These are phyloP conservation scores for Noctuana brunneofusca DNA, from an alignment of 2,888 invertebrate genomes.

Conservation along the genomic window DNA sequence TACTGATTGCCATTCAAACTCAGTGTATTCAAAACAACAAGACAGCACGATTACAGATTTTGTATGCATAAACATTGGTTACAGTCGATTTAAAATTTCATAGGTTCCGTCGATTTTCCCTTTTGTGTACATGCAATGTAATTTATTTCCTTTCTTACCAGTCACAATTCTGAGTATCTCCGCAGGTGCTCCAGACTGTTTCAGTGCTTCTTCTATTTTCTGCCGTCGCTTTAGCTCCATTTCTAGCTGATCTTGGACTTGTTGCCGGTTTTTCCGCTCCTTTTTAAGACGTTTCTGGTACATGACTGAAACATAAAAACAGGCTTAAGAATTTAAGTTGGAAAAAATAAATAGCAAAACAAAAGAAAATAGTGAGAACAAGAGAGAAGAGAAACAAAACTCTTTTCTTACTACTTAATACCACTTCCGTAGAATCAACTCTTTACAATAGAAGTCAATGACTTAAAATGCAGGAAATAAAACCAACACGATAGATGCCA, in stretches of 20 bases:
- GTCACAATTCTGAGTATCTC: slow-evolving; percentile 91
- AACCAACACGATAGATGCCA: background rate
- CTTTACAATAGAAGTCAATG: background rate
- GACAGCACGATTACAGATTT: slow-evolving; percentile 24
- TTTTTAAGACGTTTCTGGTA: slow-evolving; percentile 95
- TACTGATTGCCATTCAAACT: slow-evolving; percentile 61
- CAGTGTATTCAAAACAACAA: slow-evolving; percentile 26
- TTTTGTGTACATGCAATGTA: background rate
- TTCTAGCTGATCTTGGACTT: slow-evolving; percentile 93
- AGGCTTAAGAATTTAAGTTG: background rate
- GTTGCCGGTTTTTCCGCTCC: slow-evolving; percentile 91
- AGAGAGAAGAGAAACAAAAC: background rate
- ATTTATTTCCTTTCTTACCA: slow-evolving; percentile 76
- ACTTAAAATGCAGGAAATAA: slow-evolving; percentile 1
- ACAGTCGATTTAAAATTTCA: slow-evolving; percentile 25
- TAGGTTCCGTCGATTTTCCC: background rate
- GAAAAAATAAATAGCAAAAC: background rate
- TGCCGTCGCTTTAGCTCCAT: slow-evolving; percentile 90
- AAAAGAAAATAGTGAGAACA: background rate
- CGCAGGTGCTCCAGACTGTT: slow-evolving; percentile 88
- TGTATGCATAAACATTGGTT: slow-evolving; percentile 21
- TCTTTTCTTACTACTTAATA: background rate
- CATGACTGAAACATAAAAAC: slow-evolving; percentile 83
- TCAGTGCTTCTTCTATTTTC: slow-evolving; percentile 91
- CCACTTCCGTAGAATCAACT: background rate